Percentiles rank a stretch among this genome's conserved stretches.
These are phyloP conservation scores for Ariolimax columbianus DNA, from an alignment of 2,888 invertebrate species.

Conservation along the genomic window DNA sequence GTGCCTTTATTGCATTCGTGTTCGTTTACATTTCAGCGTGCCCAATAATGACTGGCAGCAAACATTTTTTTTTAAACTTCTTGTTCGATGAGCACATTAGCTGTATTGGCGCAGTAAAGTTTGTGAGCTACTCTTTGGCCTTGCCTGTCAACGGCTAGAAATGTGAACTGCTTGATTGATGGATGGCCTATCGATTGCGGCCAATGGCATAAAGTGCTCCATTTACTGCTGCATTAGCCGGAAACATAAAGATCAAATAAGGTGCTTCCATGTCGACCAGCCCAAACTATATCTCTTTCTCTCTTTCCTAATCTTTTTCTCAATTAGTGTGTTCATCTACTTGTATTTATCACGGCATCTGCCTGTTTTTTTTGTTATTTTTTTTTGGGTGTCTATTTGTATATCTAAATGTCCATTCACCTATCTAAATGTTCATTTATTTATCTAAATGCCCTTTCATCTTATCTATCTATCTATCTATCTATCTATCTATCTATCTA, in stretches of 20 bases:
- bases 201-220: neutral
- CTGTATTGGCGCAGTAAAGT: neutral
- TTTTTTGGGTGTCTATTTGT: too few relatives aligned
- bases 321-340: too few relatives aligned
- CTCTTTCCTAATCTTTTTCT: neutral
- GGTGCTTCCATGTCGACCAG: neutral
- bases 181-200: conserved; percentile 13
- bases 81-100: neutral
- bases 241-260: neutral
- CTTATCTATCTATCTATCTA: too few relatives aligned
- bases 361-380: too few relatives aligned
- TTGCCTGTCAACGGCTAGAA: neutral
- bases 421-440: too few relatives aligned
- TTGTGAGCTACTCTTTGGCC: neutral
- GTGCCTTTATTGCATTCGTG: neutral
- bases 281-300: neutral
- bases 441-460: too few relatives aligned
- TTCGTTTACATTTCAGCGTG: neutral
- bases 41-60: neutral
- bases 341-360: too few relatives aligned
- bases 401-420: too few relatives aligned
- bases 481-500: too few relatives aligned
- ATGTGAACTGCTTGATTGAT: conserved; percentile 12
- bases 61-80: neutral
- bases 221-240: neutral